A percentile compares a stretch with the other conserved stretches of the same genome.
Conservation (phyloP, 2,888 invertebrate species). For the Heteromyza rotundicornis region DNA sequence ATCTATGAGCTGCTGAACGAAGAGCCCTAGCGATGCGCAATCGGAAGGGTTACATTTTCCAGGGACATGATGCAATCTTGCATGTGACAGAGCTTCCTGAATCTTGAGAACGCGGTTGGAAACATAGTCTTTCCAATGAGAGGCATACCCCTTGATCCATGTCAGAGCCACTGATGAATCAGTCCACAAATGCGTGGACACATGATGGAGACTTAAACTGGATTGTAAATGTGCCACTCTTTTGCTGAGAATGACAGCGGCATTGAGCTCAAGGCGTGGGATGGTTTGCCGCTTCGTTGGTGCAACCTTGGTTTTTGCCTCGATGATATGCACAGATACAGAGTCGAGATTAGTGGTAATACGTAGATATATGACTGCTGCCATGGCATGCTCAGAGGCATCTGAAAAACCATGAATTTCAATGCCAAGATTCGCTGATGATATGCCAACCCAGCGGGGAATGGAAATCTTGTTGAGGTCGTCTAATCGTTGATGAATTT, state of each 20-base stretch:
- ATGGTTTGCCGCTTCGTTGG: neutral
- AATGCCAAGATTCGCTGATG: neutral
- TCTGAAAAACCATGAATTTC: conserved; percentile 10
- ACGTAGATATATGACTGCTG: neutral
- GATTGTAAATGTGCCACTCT: neutral
- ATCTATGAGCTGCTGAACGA: too few relatives aligned
- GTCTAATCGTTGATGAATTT: conserved; percentile 3
- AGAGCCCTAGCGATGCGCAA: too few relatives aligned
- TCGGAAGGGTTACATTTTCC: too few relatives aligned
- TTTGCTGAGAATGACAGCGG: neutral
- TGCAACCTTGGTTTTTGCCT: conserved; percentile 9
- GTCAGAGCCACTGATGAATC: conserved; percentile 1
- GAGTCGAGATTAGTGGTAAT: neutral
- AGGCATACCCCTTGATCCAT: neutral
- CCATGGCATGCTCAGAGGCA: neutral
- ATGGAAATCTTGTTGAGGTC: neutral
- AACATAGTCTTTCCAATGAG: neutral
- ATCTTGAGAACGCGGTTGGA: too few relatives aligned
- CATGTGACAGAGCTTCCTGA: too few relatives aligned
- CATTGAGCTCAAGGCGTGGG: neutral
- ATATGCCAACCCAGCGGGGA: conserved; percentile 1
- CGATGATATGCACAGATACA: neutral
- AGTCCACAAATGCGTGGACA: neutral
- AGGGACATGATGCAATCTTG: too few relatives aligned
- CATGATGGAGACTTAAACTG: neutral